Conservation (phyloP, 2,888 invertebrate genomes). For the Sarcophaga carnaria region DNA sequence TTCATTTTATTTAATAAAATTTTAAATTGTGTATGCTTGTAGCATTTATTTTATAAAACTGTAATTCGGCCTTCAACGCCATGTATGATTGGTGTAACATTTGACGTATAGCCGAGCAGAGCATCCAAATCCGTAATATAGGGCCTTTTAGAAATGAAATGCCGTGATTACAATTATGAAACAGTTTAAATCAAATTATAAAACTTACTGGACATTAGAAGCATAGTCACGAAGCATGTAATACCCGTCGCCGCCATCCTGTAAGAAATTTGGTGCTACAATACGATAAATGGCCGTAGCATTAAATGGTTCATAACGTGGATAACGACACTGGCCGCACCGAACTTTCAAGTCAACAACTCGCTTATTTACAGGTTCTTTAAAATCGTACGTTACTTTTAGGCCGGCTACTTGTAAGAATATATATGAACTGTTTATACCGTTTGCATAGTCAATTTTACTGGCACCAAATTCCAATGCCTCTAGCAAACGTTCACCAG, state of each 20-base stretch:
- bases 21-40: not conserved
- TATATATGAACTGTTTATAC: constrained; percentile 70
- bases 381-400: constrained; percentile 83
- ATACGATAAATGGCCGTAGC: constrained; percentile 85
- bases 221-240: constrained; percentile 80
- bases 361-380: constrained; percentile 84
- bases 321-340: constrained; percentile 81
- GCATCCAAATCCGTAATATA: constrained; percentile 70
- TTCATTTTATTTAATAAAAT: not conserved
- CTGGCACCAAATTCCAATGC: constrained; percentile 85
- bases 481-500: constrained; percentile 85
- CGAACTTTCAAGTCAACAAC: constrained; percentile 83
- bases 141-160: constrained; percentile 52
- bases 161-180: not conserved
- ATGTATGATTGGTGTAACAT: constrained; percentile 63
- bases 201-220: constrained; percentile 77
- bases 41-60: constrained; percentile 37
- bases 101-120: constrained; percentile 62
- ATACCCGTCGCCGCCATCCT: constrained; percentile 88
- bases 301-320: constrained; percentile 85
- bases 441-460: constrained; percentile 73
- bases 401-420: constrained; percentile 84
- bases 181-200: not conserved
- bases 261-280: constrained; percentile 85
- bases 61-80: constrained; percentile 69